Conservation (phyloP, 1,140 invertebrate genomes). For the Epicauta chinensis region DNA sequence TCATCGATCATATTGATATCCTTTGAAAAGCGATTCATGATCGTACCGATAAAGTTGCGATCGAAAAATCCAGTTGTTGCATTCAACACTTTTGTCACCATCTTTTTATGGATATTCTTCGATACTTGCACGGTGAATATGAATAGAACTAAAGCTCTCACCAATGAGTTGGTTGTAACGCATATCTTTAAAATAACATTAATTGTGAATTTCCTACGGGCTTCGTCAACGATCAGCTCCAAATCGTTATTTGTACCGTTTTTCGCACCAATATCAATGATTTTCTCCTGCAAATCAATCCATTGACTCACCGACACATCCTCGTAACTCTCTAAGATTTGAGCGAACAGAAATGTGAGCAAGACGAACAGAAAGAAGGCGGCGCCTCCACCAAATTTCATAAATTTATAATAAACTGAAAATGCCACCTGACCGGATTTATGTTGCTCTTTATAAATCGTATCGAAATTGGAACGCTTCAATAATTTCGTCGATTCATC, state of each 20-base stretch:
- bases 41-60: slow-evolving; percentile 44
- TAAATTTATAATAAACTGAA: no score
- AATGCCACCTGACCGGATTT: no score
- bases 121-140: slow-evolving; percentile 56
- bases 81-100: slow-evolving; percentile 55
- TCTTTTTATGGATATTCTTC: slow-evolving; percentile 56
- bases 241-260: no score
- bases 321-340: no score
- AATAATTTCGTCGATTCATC: neutral
- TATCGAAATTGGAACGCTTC: neutral
- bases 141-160: slow-evolving; percentile 40
- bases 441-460: neutral
- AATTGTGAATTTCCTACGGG: slow-evolving; percentile 3
- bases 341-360: no score
- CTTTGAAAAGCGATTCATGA: slow-evolving; percentile 58
- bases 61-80: slow-evolving; percentile 64
- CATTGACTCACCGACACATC: no score
- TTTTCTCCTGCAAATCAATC: no score
- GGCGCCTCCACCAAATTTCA: no score
- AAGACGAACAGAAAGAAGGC: no score
- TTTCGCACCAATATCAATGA: no score
- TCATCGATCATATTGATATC: slow-evolving; percentile 61
- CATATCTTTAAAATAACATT: slow-evolving; percentile 17
- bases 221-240: no score
- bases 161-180: neutral